Base-by-base conservation (phyloP, 2,113 vertebrate species). In the Daubentonia madagascariensis region DNA sequence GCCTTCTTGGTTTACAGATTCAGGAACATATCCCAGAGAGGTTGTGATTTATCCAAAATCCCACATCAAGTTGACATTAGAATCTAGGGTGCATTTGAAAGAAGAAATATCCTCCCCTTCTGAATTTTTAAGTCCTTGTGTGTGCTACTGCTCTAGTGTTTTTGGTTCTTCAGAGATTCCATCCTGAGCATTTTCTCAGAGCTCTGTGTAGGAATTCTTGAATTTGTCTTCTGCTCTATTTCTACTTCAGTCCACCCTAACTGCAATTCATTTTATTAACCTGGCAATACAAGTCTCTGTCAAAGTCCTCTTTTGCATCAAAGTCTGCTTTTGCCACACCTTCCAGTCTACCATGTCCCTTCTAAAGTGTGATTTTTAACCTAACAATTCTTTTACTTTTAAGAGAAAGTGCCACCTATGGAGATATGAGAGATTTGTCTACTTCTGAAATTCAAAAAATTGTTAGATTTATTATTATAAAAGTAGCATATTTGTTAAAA, bases 381-480 rank as follows among this genome's bases (percentile, higher is more conserved):
- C 48, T 37, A 76, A 67, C 63, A 37, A 79, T 52, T 85, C 13
- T 70, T 93, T 85, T 68, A n/a, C 79, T 57, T 78, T 43, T 45
- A 97, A 85, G 75, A 86, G 14, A 93, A 96, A 76, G 9, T 78
- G 32, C 17, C n/a, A 68, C 43, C 79, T 76, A 3, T 81, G 52
- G 45, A 54, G n/a, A n/a, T n/a, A 20, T 63, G 16, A 95, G 75
- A 68, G 20, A 89, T 81, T 73, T 92, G 50, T 80, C 91, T 91
- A 73, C 52, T 85, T 89, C 52, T 88, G 75, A 70, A 85, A 86
- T 45, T 22, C 25, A 22, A 45, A 32, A 67, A 43, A 23, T 8
- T 85, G 96, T 84, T 54, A 68, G 18, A 80, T 87, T 89, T 92
- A 72, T 73, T 92, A 75, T 92, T 92, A 65, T 0, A 85, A 87